These are phyloP conservation scores for Cactoblastis cactorum DNA, from an alignment of 2,888 invertebrate genomes.

Conservation along the genomic window DNA sequence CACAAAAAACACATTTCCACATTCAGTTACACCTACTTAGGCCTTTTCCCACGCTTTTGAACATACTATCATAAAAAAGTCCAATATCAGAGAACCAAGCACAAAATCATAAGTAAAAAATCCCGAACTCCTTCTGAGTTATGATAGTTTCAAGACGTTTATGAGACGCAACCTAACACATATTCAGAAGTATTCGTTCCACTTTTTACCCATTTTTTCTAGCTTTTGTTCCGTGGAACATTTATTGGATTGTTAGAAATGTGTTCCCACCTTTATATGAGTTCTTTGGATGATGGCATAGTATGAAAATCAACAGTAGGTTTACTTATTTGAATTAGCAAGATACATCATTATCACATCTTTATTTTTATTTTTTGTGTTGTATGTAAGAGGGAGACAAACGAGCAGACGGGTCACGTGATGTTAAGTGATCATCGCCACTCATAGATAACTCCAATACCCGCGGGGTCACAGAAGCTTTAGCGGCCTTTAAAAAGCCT, in stretches of 20 bases:
- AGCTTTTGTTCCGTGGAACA: conserved; percentile 9
- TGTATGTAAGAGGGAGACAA: no score
- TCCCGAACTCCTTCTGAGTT: conserved; percentile 37
- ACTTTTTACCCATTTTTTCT: conserved; percentile 21
- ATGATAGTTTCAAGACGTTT: conserved; percentile 56
- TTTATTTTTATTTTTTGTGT: no score
- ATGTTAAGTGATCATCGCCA: no score
- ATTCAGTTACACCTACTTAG: background rate
- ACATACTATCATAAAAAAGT: conserved; percentile 12
- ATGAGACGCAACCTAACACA: conserved; percentile 39
- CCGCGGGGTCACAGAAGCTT: no score
- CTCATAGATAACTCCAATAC: no score
- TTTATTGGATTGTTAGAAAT: conserved; percentile 11
- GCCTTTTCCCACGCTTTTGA: background rate
- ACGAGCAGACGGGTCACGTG: no score
- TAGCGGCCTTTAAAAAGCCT: no score
- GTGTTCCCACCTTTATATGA: conserved; percentile 1
- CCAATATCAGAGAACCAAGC: conserved; percentile 19
- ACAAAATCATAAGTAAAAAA: conserved; percentile 4
- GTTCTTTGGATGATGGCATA: no score
- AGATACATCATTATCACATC: no score
- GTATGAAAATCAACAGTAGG: no score
- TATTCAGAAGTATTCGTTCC: conserved; percentile 23
- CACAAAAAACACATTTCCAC: background rate
- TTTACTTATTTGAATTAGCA: no score